Conservation (phyloP, 2,888 invertebrate genomes). For the Microdon myrmicae region DNA sequence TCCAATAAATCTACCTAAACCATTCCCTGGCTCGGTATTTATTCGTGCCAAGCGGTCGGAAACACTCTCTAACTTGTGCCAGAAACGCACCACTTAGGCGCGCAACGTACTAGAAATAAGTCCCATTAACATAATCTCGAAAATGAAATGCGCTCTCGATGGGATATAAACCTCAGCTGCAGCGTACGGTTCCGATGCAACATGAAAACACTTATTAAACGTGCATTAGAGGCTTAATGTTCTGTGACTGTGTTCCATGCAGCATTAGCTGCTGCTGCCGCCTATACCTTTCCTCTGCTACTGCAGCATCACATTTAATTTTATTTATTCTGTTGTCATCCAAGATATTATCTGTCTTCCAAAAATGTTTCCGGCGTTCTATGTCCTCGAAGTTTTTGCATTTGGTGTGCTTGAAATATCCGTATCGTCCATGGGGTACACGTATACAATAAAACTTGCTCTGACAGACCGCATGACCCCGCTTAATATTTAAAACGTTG, state of each 20-base stretch:
- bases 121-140: conserved; percentile 5
- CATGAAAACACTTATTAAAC: conserved; percentile 38
- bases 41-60: too few species aligned
- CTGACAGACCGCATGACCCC: conserved; percentile 37
- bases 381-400: conserved; percentile 34
- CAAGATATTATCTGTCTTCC: conserved; percentile 41
- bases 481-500: conserved; percentile 38
- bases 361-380: conserved; percentile 9
- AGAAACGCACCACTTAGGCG: too few species aligned
- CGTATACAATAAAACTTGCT: not conserved
- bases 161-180: conserved; percentile 20
- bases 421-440: conserved; percentile 30
- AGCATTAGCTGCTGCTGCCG: conserved; percentile 25
- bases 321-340: conserved; percentile 46
- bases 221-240: conserved; percentile 50
- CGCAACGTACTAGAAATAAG: too few species aligned
- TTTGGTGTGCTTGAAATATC: conserved; percentile 48
- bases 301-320: conserved; percentile 49
- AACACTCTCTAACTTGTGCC: too few species aligned
- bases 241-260: conserved; percentile 46
- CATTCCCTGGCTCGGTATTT: too few species aligned
- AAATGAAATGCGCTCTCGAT: conserved; percentile 8
- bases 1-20: too few species aligned
- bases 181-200: conserved; percentile 12
- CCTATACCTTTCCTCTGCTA: not conserved